Percentiles rank a stretch among this genome's conserved stretches.
Evolutionary conservation across 2,113 vertebrate genomes (phyloP).

Genomic region (Scytalopus superciliaris): DNA sequence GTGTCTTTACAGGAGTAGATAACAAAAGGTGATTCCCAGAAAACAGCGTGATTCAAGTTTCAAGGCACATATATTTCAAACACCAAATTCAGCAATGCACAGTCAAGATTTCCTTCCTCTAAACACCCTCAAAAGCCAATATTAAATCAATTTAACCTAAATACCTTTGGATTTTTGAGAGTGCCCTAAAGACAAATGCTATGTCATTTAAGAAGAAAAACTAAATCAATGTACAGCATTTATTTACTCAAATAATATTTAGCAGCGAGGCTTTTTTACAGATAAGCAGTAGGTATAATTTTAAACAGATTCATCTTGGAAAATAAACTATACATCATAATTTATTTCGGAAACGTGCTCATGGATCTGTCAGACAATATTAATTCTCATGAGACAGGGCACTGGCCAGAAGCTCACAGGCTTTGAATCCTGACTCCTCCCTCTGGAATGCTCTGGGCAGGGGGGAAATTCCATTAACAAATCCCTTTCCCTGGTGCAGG

Average conservation of each 20-base stretch:
- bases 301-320: neutral
- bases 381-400: neutral
- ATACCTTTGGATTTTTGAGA: neutral
- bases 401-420: neutral
- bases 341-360: neutral
- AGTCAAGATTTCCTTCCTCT: neutral
- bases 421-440: neutral
- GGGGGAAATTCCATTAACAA: neutral
- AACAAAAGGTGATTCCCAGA: neutral
- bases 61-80: neutral
- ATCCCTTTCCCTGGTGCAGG: neutral
- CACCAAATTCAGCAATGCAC: neutral
- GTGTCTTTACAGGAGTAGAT: neutral
- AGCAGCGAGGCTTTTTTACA: neutral
- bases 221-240: neutral
- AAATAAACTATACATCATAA: neutral
- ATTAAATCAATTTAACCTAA: neutral
- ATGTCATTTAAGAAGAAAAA: neutral
- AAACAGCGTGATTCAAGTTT: neutral
- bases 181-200: neutral
- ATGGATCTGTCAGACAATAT: neutral
- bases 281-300: neutral
- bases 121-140: neutral
- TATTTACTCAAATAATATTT: neutral
- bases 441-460: neutral